These are phyloP conservation scores for Troilus luridus DNA, from an alignment of 2,888 invertebrate genomes.

Conservation along the genomic window DNA sequence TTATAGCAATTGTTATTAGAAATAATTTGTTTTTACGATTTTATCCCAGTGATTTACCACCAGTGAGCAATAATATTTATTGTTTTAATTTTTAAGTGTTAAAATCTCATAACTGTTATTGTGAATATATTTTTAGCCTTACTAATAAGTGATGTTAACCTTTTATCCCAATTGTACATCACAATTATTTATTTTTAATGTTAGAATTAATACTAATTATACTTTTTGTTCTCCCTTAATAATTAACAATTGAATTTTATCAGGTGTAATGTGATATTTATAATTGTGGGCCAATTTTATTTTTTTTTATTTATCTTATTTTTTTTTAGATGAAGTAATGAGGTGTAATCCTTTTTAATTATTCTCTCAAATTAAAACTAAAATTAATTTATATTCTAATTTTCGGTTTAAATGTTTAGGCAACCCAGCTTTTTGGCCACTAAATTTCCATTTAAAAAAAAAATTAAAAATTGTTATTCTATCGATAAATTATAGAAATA, in stretches of 20 bases:
- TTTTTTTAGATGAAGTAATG: conserved; percentile 9
- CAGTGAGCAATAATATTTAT: conserved; percentile 60
- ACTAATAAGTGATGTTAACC: conserved; percentile 50
- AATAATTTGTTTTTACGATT: conserved; percentile 52
- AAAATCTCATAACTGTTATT: conserved; percentile 52
- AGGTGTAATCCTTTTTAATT: conserved; percentile 16
- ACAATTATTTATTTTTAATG: conserved; percentile 54
- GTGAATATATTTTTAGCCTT: conserved; percentile 44
- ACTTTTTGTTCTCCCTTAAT: background rate
- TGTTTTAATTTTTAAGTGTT: conserved; percentile 56
- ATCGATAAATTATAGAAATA: conserved; percentile 47
- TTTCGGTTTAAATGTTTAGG: background rate
- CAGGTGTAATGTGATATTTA: conserved; percentile 59
- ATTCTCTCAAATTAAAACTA: background rate
- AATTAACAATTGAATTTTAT: conserved; percentile 34
- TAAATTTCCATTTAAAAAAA: conserved; percentile 30
- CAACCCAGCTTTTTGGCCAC: conserved; percentile 36
- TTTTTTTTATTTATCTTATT: conserved; percentile 24
- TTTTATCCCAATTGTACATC: conserved; percentile 48
- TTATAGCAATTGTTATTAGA: conserved; percentile 51
- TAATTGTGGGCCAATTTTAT: conserved; percentile 58
- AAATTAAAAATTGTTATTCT: conserved; percentile 53
- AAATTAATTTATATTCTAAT: conserved; percentile 14
- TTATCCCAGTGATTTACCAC: conserved; percentile 57
- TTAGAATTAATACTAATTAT: conserved; percentile 39